Base-by-base conservation (phyloP, 2,888 invertebrate species). In the Bugulina stolonifera region DNA sequence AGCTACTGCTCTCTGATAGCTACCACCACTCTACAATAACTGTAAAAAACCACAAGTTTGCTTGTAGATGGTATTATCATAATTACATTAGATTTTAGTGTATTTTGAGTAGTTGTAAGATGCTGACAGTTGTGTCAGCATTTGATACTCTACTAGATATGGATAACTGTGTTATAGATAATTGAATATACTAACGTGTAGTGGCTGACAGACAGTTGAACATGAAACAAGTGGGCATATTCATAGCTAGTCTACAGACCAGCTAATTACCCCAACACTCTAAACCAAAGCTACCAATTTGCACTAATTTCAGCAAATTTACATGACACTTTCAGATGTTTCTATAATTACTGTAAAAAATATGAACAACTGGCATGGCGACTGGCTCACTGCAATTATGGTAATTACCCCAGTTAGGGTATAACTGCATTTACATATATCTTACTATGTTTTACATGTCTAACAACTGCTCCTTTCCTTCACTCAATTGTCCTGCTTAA, bases 231-330 rank as follows among this genome's bases (percentile, higher is more conserved):
- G n/a, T n/a, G n/a, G n/a, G 10, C 43, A 43, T 43, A 18, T 43
- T 10, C 5, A 5, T 43, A 18, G 18, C 43, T 43, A 43, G 43
- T 18, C 43, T 43, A 18, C 18, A 43, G 43, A 43, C 43, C 5
- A 18, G 43, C 43, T 43, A 43, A 43, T 43, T 43, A 43, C 43
- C 18, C 18, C 43, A 43, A 5, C 43, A 43, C 43, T 43, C 43
- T 10, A 43, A 43, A 18, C 18, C 5, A 43, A 43, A 18, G 10
- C 3, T 10, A 43, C 43, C 43, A 34, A 64, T 64, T 27, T 29
- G 32, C 27, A 27, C 64, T 64, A 64, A 64, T 64, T 64, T 64
- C 64, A 64, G 64, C 64, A 64, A 64, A 64, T 64, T 64, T 64
- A 27, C 64, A 64, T 64, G 64, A 25, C 64, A 64, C 64, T 64